Evolutionary conservation across 2,113 vertebrate species (phyloP).

Genomic region (Vulpes lagopus): DNA sequence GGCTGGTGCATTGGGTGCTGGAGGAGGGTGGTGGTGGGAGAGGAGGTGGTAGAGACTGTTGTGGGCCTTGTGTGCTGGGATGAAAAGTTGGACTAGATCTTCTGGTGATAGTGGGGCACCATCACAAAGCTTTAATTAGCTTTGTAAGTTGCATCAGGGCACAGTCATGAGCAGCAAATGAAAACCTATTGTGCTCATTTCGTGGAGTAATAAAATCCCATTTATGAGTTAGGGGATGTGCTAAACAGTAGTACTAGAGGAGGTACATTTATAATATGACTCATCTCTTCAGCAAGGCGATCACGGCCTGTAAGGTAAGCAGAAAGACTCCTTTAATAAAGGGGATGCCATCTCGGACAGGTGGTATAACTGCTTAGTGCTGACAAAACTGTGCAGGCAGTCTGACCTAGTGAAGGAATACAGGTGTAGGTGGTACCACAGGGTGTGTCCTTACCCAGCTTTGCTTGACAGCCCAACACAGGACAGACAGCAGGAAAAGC

Average conservation of each 20-base stretch:
- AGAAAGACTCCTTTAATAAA: not conserved
- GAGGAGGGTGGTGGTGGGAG: not conserved
- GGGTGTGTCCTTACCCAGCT: not conserved
- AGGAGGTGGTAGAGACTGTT: not conserved
- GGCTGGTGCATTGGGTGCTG: not conserved
- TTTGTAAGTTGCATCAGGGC: not conserved
- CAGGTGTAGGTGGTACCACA: not conserved
- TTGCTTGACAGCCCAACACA: not conserved
- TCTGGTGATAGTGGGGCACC: not conserved
- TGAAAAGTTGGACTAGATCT: not conserved
- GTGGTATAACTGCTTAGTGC: not conserved
- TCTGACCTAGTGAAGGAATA: not conserved
- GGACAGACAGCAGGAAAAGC: not conserved
- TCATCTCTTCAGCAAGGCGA: not conserved
- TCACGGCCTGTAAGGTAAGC: not conserved
- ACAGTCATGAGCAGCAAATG: not conserved
- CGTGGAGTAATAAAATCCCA: conserved; percentile 29
- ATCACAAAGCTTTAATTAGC: conserved; percentile 22
- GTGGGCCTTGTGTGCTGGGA: not conserved
- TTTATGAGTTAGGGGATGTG: conserved; percentile 44
- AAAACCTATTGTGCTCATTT: conserved; percentile 15
- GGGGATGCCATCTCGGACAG: not conserved
- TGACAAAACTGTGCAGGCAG: not conserved
- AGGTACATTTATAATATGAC: conserved; percentile 22
- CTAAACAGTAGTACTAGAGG: not conserved